phyloP scores from a whole-genome alignment of 2,113 vertebrate genomes.

The Tachysurus vachellii region DNA sequence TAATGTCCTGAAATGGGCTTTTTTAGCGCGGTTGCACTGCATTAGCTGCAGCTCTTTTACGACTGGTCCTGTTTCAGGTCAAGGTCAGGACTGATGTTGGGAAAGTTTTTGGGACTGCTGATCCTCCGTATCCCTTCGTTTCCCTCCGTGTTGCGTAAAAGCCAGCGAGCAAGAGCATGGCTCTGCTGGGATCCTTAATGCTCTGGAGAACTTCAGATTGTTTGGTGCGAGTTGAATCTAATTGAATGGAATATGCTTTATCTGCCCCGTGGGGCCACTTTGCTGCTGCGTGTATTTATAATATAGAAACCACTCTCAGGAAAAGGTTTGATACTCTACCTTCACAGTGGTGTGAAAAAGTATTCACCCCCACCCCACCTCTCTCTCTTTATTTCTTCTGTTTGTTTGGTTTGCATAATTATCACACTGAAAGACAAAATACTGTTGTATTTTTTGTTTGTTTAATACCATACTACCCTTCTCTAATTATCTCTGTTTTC shows the following conservation, averaged over 20 bases:
- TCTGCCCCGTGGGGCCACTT: background rate
- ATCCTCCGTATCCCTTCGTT: background rate
- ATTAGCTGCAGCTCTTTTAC: slow-evolving; percentile 86
- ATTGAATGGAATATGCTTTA: background rate
- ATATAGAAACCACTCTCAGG: background rate
- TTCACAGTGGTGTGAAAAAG: background rate
- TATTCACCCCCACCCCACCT: background rate
- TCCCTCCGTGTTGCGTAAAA: background rate
- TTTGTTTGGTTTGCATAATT: no score
- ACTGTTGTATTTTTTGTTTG: no score
- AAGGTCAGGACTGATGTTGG: slow-evolving; percentile 84
- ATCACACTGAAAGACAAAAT: background rate
- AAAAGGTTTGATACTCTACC: background rate
- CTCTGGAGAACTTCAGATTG: background rate
- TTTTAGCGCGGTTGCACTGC: slow-evolving; percentile 80
- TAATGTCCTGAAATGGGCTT: slow-evolving; percentile 84
- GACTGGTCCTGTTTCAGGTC: slow-evolving; percentile 78
- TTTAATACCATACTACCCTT: background rate
- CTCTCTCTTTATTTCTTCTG: no score
- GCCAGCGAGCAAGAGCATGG: background rate
- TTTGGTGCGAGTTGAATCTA: background rate
- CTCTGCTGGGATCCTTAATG: background rate
- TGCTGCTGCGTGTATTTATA: background rate
- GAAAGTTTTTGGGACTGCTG: slow-evolving; percentile 75
- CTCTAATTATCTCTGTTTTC: no score